These are phyloP conservation scores for Metopia argyrocephala DNA, from an alignment of 2,888 invertebrate species.

Conservation along the genomic window DNA sequence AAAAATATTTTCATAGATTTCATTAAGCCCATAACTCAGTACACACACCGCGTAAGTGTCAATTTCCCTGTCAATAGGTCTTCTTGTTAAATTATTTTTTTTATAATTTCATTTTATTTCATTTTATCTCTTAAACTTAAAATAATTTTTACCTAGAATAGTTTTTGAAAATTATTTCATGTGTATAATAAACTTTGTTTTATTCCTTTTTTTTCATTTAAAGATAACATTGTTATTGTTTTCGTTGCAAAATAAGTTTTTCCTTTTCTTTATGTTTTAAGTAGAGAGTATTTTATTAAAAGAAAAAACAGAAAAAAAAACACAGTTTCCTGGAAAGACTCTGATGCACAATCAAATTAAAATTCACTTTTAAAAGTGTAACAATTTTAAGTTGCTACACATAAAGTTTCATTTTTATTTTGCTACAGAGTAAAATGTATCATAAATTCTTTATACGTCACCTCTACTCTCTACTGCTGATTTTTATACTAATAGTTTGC, in stretches of 20 bases:
- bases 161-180: not conserved
- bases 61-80: not conserved
- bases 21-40: not conserved
- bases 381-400: not conserved
- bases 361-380: not conserved
- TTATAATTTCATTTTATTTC: not conserved
- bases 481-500: no score
- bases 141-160: not conserved
- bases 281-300: not conserved
- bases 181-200: not conserved
- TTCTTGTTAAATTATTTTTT: not conserved
- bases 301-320: no score
- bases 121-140: no score
- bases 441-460: conserved; percentile 10
- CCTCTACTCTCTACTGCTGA: not conserved
- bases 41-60: not conserved
- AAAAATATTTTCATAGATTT: not conserved
- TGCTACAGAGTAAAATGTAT: not conserved
- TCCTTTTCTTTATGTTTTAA: not conserved
- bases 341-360: conserved; percentile 26
- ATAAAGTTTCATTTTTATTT: conserved; percentile 2
- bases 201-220: not conserved
- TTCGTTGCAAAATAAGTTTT: not conserved
- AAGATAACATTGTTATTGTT: not conserved
- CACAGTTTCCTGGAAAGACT: not conserved